phyloP scores from a whole-genome alignment of 2,113 vertebrate species.

The Mungos mungo region DNA sequence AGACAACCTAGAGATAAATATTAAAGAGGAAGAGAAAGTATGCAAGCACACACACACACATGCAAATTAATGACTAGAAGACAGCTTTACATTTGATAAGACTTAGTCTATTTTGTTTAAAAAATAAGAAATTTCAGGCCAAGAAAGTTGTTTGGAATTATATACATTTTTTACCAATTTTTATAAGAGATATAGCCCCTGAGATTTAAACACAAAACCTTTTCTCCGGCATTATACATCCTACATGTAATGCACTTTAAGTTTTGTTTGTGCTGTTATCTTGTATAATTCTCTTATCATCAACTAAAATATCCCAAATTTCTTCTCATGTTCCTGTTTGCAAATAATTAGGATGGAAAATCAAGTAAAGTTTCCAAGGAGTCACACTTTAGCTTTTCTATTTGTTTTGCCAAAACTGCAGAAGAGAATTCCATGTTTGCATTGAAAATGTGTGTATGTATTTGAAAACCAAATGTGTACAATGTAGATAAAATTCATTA shows the following conservation, averaged over 20 bases:
- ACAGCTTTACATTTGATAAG: background rate
- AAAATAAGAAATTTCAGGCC: background rate
- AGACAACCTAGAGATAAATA: background rate
- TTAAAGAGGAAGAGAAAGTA: background rate
- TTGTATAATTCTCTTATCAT: background rate
- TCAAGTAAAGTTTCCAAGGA: background rate
- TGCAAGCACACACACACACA: background rate
- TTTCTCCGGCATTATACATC: background rate
- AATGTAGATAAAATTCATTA: slow-evolving; percentile 21
- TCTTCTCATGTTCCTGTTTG: background rate
- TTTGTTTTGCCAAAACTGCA: background rate
- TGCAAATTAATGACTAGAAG: background rate
- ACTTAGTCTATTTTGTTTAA: background rate
- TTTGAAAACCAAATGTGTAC: slow-evolving; percentile 23
- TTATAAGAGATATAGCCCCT: background rate
- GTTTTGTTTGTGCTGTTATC: background rate
- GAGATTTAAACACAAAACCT: background rate
- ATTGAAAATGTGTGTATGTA: background rate
- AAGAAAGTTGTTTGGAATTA: background rate
- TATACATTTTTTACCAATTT: background rate
- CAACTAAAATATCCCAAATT: background rate
- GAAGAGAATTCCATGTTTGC: background rate
- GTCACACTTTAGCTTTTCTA: background rate
- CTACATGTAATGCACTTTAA: background rate
- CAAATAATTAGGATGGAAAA: background rate